Evolutionary conservation across 2,113 vertebrate genomes (phyloP).

Genomic region (Athene noctua): DNA sequence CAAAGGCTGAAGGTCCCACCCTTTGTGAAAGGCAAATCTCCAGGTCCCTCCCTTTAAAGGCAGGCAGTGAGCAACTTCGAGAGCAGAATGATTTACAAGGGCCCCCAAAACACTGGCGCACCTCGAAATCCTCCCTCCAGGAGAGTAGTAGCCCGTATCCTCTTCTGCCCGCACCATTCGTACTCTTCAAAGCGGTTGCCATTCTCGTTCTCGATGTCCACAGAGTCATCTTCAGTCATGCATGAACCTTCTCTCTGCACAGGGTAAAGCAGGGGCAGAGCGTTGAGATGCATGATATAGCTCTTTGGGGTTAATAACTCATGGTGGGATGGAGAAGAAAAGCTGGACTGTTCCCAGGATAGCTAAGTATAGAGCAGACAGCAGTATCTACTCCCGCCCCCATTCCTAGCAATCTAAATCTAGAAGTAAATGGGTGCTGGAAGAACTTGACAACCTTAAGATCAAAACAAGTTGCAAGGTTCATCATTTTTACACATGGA

Average conservation of each 20-base stretch:
- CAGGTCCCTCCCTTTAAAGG: not conserved
- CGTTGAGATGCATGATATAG: not conserved
- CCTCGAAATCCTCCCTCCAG: conserved; percentile 98
- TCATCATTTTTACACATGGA: not conserved
- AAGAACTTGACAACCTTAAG: not conserved
- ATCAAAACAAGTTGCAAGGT: not conserved
- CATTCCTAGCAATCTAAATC: not conserved
- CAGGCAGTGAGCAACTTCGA: not conserved
- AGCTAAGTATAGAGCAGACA: not conserved
- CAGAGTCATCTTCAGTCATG: conserved; percentile 91
- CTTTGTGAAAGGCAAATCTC: not conserved
- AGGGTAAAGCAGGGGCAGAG: conserved; percentile 57
- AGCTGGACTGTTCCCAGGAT: not conserved
- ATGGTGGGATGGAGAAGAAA: not conserved
- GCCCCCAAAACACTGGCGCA: conserved; percentile 50
- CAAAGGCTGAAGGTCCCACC: not conserved
- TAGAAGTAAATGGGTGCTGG: not conserved
- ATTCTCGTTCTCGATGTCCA: conserved; percentile 93
- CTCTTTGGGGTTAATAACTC: not conserved
- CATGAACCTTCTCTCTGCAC: conserved; percentile 92
- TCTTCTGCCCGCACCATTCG: conserved; percentile 98
- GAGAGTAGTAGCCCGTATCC: conserved; percentile 94
- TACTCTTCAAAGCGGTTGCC: conserved; percentile 97
- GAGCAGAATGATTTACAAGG: not conserved
- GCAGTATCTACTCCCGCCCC: not conserved